Conservation (phyloP, 2,888 invertebrate species). For the Brenthis daphne region DNA sequence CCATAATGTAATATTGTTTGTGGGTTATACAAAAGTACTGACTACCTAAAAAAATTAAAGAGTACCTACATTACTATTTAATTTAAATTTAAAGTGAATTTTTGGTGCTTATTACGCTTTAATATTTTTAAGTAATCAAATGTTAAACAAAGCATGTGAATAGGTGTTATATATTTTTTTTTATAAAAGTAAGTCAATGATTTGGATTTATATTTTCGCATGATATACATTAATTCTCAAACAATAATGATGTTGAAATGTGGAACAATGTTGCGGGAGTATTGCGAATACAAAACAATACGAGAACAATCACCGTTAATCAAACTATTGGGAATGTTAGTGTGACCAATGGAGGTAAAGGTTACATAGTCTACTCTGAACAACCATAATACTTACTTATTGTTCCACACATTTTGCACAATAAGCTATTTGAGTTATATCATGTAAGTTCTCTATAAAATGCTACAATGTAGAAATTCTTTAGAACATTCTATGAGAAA, state of each 20-base stretch:
- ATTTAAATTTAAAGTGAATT: too few species aligned
- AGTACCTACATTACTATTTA: too few species aligned
- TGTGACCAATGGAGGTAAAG: constrained; percentile 41
- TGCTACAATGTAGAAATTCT: neutral
- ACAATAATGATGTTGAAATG: constrained; percentile 42
- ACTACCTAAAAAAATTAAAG: too few species aligned
- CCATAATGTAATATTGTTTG: too few species aligned
- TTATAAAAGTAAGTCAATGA: neutral
- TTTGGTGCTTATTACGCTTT: too few species aligned
- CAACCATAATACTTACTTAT: constrained; percentile 6
- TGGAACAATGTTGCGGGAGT: constrained; percentile 55
- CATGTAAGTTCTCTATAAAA: neutral
- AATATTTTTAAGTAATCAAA: too few species aligned
- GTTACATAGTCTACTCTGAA: constrained; percentile 28
- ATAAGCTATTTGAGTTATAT: constrained; percentile 17
- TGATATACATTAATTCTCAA: constrained; percentile 6
- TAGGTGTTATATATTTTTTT: too few species aligned
- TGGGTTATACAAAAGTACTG: too few species aligned
- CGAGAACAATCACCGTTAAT: constrained; percentile 47
- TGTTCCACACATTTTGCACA: constrained; percentile 22
- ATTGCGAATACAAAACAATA: constrained; percentile 56
- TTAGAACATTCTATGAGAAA: too few species aligned
- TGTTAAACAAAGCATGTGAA: too few species aligned
- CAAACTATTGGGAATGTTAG: constrained; percentile 35
- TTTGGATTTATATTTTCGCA: neutral